These are phyloP conservation scores for Oxytorus armatus DNA, from an alignment of 2,888 invertebrate species.

Conservation along the genomic window DNA sequence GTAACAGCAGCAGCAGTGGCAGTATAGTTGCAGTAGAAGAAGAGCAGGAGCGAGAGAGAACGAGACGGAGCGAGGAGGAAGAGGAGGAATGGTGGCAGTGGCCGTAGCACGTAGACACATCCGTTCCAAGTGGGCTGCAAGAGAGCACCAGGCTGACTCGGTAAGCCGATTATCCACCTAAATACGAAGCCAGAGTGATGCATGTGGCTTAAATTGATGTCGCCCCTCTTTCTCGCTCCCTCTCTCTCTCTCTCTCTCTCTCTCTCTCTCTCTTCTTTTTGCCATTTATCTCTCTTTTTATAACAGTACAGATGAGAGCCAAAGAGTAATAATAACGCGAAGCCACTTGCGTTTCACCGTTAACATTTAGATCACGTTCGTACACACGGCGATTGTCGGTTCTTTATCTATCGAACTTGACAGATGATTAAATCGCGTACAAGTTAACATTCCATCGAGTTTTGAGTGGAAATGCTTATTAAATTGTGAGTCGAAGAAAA, in stretches of 20 bases:
- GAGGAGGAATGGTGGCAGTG: conserved; percentile 42
- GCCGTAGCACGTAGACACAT: conserved; percentile 72
- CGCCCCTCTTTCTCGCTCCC: conserved; percentile 70
- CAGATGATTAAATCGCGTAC: conserved; percentile 42
- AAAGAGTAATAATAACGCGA: conserved; percentile 58
- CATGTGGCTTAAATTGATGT: conserved; percentile 83
- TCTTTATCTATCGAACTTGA: conserved; percentile 47
- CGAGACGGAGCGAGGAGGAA: conserved; percentile 5
- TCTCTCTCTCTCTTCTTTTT: conserved; percentile 36
- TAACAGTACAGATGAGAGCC: conserved; percentile 59
- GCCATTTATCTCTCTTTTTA: conserved; percentile 59
- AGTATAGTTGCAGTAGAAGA: conserved; percentile 41
- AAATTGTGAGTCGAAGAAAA: background rate
- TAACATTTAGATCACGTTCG: conserved; percentile 64
- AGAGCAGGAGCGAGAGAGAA: conserved; percentile 36
- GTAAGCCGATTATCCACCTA: conserved; percentile 84
- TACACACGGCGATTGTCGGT: conserved; percentile 57
- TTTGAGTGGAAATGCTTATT: conserved; percentile 36
- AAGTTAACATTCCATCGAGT: conserved; percentile 29
- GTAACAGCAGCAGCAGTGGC: conserved; percentile 43
- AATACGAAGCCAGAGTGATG: conserved; percentile 84
- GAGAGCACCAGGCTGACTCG: conserved; percentile 74
- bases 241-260: conserved; percentile 25
- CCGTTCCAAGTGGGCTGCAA: conserved; percentile 76
- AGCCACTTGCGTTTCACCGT: conserved; percentile 63